phyloP scores from a whole-genome alignment of 2,797 vertebrate species.

The Neosilurus hyrtlii region DNA sequence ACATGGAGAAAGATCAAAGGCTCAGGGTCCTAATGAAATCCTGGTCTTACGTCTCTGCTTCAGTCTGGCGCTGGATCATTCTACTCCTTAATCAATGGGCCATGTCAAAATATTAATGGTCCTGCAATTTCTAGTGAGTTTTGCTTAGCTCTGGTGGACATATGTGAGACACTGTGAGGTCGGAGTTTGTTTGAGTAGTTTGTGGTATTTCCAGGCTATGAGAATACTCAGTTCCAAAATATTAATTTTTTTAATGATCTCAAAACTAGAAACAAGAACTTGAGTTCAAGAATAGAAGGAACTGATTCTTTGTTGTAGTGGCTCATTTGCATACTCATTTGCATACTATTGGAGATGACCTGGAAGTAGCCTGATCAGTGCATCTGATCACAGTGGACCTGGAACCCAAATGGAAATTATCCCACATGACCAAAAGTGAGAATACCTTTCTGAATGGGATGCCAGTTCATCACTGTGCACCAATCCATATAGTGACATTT shows the following conservation, averaged over 20 bases:
- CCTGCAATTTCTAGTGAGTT: slow-evolving; percentile 21
- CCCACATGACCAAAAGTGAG: not conserved
- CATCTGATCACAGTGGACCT: not conserved
- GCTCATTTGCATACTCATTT: not conserved
- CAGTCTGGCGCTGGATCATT: not conserved
- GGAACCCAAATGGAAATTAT: too few relatives aligned
- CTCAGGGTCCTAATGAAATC: not conserved
- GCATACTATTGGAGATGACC: not conserved
- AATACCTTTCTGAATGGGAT: not conserved
- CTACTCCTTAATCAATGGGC: slow-evolving; percentile 1
- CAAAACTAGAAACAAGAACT: not conserved
- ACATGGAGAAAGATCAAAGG: slow-evolving; percentile 32
- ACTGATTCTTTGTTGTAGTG: too few relatives aligned
- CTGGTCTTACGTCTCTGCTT: not conserved
- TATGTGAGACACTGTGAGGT: not conserved
- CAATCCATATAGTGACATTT: not conserved
- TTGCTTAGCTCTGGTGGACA: slow-evolving; percentile 3
- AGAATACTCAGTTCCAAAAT: not conserved
- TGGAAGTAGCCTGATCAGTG: not conserved
- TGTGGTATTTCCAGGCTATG: not conserved
- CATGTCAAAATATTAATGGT: slow-evolving; percentile 27
- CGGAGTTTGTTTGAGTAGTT: not conserved
- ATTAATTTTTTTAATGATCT: too few relatives aligned
- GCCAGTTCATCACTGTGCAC: not conserved
- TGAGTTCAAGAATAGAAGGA: not conserved